phyloP scores from a whole-genome alignment of 2,113 vertebrate species.

The Fulmarus glacialis region DNA sequence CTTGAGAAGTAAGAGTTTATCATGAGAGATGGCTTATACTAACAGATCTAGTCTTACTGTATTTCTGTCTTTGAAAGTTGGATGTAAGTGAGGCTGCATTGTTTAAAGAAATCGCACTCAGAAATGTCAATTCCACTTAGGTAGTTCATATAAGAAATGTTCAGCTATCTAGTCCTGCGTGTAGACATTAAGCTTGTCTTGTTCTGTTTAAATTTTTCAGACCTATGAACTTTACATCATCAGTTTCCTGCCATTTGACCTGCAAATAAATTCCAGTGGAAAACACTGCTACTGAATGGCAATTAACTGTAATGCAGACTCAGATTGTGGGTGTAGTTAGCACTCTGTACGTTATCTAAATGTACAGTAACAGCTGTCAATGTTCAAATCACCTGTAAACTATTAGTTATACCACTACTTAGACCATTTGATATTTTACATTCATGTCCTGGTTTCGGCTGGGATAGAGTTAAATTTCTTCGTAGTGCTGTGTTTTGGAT shows the following conservation, averaged over 20 bases:
- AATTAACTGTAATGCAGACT: slow-evolving; percentile 17
- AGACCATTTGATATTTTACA: neutral
- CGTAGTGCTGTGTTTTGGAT: no score
- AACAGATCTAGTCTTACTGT: neutral
- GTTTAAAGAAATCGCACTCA: neutral
- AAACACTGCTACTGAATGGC: neutral
- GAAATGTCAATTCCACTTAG: neutral
- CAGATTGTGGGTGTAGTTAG: neutral
- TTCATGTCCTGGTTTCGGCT: neutral
- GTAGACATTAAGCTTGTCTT: neutral
- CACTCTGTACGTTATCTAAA: neutral
- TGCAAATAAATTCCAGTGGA: slow-evolving; percentile 45
- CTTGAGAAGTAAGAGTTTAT: neutral
- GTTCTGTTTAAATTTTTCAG: neutral
- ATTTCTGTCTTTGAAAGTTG: neutral
- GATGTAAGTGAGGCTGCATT: neutral
- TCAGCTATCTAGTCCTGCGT: neutral
- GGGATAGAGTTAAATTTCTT: no score
- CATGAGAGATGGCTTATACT: neutral
- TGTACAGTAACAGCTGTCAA: neutral
- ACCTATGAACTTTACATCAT: neutral
- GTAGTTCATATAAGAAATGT: neutral
- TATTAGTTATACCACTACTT: neutral
- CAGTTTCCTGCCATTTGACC: slow-evolving; percentile 38
- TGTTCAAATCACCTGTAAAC: neutral